Base-by-base conservation (phyloP, 2,888 invertebrate genomes). In the Pristionchus arcanus region DNA sequence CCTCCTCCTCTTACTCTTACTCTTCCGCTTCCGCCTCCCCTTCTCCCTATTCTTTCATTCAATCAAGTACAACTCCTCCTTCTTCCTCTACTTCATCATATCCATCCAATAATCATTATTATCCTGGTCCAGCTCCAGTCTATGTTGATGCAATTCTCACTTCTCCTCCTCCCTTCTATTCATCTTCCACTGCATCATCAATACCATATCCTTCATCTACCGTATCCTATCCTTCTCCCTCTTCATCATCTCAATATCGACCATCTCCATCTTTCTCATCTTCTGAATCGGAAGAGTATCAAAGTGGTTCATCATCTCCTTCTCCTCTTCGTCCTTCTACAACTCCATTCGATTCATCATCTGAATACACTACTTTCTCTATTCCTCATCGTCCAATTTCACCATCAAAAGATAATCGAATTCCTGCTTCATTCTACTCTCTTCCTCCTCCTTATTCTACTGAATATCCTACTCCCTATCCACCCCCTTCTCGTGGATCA, bases 281-380 rank as follows among this genome's bases (percentile, higher is more conserved):
- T n/a, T 83, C 81, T 7, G 11, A 16, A 42, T 81, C 37, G 5
- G 13, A 15, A 68, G 28, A 34, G 34, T 81, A 81, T 81, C 42
- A 31, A 77, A 77, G n/a, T 42, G 49, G n/a, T 25, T 34, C n/a
- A 49, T 83, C 83, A 31, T 55, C 59, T 85, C 34, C 84, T 21
- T 34, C 84, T 34, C 21, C 83, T 83, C 31, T 37, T 28, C 84
- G 11, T 59, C 59, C 84, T 16, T 34, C 59, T 85, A 16, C 59
- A 34, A 31, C 21, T 85, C 55, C 84, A n/a, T n/a, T 59, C n/a
- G 55, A 85, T 85, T 42, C 84, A 19, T 85, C 84, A 85, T 59
- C 59, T 34, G 84, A 85, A 25, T 55, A 85, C 28, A 59, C 87
- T 25, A 49, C 81, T 11, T 42, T 68, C 53, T 19, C 68, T 21